These are phyloP conservation scores for Mormoops blainvillei DNA, from an alignment of 2,113 vertebrate species.

Conservation along the genomic window DNA sequence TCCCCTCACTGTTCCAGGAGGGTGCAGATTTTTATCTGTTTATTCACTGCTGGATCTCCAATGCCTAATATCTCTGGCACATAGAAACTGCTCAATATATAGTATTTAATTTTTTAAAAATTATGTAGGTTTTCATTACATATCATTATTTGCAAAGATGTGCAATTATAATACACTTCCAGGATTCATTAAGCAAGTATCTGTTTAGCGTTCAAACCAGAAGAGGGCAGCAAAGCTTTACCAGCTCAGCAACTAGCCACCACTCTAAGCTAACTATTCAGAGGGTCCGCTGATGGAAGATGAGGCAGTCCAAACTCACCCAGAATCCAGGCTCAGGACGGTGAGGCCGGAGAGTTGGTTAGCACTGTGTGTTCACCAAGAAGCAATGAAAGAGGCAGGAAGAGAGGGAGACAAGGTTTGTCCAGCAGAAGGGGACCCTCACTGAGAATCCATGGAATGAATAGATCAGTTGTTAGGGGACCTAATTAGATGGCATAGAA, in stretches of 20 bases:
- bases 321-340: not conserved
- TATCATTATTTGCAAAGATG: not conserved
- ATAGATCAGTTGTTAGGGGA: not conserved
- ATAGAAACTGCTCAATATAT: not conserved
- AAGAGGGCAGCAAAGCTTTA: slow-evolving; percentile 59
- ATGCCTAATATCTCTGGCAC: not conserved
- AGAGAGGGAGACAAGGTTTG: not conserved
- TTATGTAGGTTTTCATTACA: not conserved
- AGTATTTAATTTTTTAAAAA: not conserved
- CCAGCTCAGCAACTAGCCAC: not conserved
- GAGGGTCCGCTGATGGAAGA: not conserved
- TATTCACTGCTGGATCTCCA: not conserved
- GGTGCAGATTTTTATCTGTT: not conserved
- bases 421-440: not conserved
- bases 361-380: not conserved
- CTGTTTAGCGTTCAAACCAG: slow-evolving; percentile 23
- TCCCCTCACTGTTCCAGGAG: not conserved
- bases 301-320: not conserved
- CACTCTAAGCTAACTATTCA: not conserved
- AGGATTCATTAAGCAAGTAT: not conserved
- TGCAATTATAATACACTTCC: not conserved
- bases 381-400: not conserved
- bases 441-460: not conserved
- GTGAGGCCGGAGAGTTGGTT: not conserved
- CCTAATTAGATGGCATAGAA: not conserved